Evolutionary conservation across 2,797 vertebrate genomes (phyloP).

Genomic region (Neoniphon sammara): DNA sequence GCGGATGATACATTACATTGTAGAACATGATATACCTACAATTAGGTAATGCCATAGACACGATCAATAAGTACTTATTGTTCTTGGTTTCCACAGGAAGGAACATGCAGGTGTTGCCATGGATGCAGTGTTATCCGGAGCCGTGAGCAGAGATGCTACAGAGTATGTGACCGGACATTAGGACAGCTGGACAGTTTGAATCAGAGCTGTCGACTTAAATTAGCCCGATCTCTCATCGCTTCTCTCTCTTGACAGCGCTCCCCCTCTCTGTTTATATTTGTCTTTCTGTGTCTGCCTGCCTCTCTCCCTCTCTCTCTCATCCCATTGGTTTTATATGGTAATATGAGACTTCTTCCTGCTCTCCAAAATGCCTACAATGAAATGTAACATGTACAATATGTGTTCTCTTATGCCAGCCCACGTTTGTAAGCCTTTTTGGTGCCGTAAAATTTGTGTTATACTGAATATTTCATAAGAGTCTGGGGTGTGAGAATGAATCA

Average conservation of each 20-base stretch:
- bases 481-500: neutral
- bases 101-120: slow-evolving; percentile 26
- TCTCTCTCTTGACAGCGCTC: no score
- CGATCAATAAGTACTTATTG: neutral
- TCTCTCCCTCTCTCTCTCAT: no score
- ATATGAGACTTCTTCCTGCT: no score
- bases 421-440: neutral
- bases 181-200: no score
- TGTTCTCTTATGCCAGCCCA: neutral
- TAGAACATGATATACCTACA: no score
- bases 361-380: no score
- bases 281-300: neutral
- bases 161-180: slow-evolving; percentile 4
- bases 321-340: no score
- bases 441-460: no score
- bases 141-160: slow-evolving; percentile 1
- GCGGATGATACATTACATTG: neutral
- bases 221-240: no score
- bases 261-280: no score
- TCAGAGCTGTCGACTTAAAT: no score
- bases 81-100: slow-evolving; percentile 16
- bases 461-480: neutral
- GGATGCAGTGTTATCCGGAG: slow-evolving; percentile 24
- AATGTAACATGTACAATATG: neutral
- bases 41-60: no score